Evolutionary conservation across 2,888 invertebrate species (phyloP), one percentile per base, ranked within the genome.

Genomic region (Apamea crenata): DNA sequence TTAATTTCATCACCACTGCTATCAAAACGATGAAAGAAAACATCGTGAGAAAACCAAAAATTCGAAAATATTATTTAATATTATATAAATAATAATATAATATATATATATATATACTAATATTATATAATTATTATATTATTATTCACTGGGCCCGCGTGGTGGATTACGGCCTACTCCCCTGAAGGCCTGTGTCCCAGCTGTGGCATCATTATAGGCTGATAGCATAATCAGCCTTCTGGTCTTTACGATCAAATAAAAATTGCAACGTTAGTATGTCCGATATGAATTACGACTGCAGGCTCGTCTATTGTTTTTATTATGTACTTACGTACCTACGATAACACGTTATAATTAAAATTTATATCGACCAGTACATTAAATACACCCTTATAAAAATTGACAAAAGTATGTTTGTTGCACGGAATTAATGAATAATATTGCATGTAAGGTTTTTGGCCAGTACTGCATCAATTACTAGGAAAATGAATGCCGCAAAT

Each of bases 291-390:
- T 66, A 76, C 44, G 21, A 76, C 32, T 44, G 32, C n/a, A n/a
- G n/a, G n/a, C n/a, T 59, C 32, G 40, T 67, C 83, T 59, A 67
- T 82, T 67, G 76, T 83, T 80, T 82, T 79, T 74, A 59, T 61
- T 25, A 32, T 59, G 40, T 59, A 40, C 53, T 18, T 53, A 21
- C 36, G 18, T 82, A 56, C 21, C 14, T 56, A 65, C 56, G 47
- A 76, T 67, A 82, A 66, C 75, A n/a, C 8, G 47, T 76, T 53
- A n/a, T 80, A 82, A 82, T 80, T 82, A 59, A 66, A 75, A 50
- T 82, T 40, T 66, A 82, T 50, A 50, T 59, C 32, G 32, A 21
- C 25, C 50, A 18, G n/a, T 53, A 67, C 21, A 56, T 77, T 16
- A 1, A 65, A 53, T 25, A 16, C 21, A 40, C 47, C 8, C 14